phyloP scores from a whole-genome alignment of 2,888 invertebrate genomes.

The Panopea generosa region DNA sequence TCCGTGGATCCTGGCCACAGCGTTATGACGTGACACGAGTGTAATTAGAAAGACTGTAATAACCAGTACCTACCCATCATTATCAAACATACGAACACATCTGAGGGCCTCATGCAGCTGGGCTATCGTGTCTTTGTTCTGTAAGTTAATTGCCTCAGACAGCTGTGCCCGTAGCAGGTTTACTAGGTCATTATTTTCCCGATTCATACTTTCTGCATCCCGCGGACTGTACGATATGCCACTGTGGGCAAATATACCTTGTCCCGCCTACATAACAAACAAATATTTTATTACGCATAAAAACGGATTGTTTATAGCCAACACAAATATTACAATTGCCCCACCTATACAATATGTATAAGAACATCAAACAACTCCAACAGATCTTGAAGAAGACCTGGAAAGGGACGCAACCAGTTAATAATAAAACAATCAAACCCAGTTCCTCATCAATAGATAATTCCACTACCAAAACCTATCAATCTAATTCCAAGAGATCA shows the following conservation, averaged over 20 bases:
- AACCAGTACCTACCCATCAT: slow-evolving; percentile 87
- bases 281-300: neutral
- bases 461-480: too few relatives aligned
- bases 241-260: slow-evolving; percentile 17
- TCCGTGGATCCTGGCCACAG: too few relatives aligned
- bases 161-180: slow-evolving; percentile 87
- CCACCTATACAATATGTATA: too few relatives aligned
- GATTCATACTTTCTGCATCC: slow-evolving; percentile 50
- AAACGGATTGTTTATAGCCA: neutral
- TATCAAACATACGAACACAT: slow-evolving; percentile 91
- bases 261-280: slow-evolving; percentile 9
- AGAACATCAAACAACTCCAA: too few relatives aligned
- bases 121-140: slow-evolving; percentile 91
- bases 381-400: too few relatives aligned
- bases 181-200: slow-evolving; percentile 79
- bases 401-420: too few relatives aligned
- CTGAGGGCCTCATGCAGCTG: slow-evolving; percentile 94
- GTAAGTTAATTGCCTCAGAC: slow-evolving; percentile 93
- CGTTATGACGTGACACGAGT: too few relatives aligned
- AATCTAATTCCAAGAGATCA: too few relatives aligned
- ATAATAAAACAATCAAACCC: too few relatives aligned
- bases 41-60: too few relatives aligned
- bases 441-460: too few relatives aligned
- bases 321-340: neutral
- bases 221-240: slow-evolving; percentile 65